phyloP scores from a whole-genome alignment of 2,113 vertebrate genomes.

The Chroicocephalus ridibundus region DNA sequence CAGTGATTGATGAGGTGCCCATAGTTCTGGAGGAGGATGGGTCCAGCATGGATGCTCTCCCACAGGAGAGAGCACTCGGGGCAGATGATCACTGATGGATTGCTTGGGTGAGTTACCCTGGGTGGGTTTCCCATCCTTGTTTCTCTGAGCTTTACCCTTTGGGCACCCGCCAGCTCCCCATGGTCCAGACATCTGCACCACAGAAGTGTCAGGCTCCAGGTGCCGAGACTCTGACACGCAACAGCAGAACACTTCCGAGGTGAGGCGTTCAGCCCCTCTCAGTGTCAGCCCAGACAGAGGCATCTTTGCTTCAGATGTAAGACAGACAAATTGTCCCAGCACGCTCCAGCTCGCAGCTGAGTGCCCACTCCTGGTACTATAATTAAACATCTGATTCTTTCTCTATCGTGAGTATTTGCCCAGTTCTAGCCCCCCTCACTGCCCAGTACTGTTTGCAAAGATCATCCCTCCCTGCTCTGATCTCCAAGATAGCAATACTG shows the following conservation, averaged over 20 bases:
- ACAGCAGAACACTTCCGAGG: neutral
- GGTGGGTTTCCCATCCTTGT: neutral
- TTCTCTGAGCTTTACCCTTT: neutral
- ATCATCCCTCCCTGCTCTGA: neutral
- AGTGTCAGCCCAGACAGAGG: neutral
- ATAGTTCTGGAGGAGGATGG: neutral
- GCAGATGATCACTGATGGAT: neutral
- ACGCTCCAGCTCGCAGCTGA: neutral
- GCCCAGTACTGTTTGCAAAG: neutral
- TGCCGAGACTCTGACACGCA: neutral
- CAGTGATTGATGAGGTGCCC: neutral
- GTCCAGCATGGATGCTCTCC: neutral
- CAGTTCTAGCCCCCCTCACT: neutral
- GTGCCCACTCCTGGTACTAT: neutral
- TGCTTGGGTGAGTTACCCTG: neutral
- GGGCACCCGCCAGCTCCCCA: neutral
- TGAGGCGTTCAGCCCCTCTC: neutral
- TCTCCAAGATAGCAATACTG: neutral
- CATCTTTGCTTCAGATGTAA: neutral
- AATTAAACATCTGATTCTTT: neutral
- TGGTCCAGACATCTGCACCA: rapidly evolving
- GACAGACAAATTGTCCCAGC: neutral
- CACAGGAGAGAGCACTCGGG: neutral
- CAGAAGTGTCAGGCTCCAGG: rapidly evolving
- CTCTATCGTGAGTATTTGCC: neutral